Evolutionary conservation across 2,888 invertebrate species (phyloP).

Genomic region (Coecobrya sp.): DNA sequence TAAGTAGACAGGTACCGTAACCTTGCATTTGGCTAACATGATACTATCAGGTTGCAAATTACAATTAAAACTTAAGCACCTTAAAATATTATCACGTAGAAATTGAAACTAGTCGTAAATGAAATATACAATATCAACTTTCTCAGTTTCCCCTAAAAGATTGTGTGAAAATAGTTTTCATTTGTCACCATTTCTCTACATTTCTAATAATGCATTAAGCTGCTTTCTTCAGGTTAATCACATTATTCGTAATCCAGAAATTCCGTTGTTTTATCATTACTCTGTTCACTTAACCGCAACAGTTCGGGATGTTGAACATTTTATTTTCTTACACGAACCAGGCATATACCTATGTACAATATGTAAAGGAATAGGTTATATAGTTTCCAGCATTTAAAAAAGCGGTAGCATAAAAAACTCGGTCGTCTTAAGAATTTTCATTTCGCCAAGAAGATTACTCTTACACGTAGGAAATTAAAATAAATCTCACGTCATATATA

Average conservation of each 20-base stretch:
- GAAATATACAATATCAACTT: too few relatives aligned
- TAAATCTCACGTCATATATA: slow-evolving; percentile 24
- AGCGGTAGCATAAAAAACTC: neutral
- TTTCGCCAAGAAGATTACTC: slow-evolving; percentile 33
- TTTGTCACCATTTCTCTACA: neutral
- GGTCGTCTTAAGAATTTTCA: slow-evolving; percentile 56
- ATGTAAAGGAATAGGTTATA: neutral
- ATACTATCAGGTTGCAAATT: too few relatives aligned
- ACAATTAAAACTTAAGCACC: too few relatives aligned
- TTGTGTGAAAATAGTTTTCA: too few relatives aligned
- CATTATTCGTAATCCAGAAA: slow-evolving; percentile 39
- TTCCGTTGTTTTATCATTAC: neutral
- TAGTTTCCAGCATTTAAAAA: neutral
- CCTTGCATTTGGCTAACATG: too few relatives aligned
- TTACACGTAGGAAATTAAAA: slow-evolving; percentile 42
- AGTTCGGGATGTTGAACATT: too few relatives aligned
- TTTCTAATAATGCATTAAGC: neutral
- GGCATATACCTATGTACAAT: too few relatives aligned
- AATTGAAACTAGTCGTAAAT: too few relatives aligned
- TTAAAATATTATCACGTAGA: too few relatives aligned
- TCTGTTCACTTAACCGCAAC: neutral
- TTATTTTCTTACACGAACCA: too few relatives aligned
- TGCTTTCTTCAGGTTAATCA: slow-evolving; percentile 37
- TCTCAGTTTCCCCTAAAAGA: too few relatives aligned
- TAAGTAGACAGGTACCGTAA: too few relatives aligned